Conservation (phyloP, 92 coral and sea anemone genomes). For the Hydrozoanthus gracilis region DNA sequence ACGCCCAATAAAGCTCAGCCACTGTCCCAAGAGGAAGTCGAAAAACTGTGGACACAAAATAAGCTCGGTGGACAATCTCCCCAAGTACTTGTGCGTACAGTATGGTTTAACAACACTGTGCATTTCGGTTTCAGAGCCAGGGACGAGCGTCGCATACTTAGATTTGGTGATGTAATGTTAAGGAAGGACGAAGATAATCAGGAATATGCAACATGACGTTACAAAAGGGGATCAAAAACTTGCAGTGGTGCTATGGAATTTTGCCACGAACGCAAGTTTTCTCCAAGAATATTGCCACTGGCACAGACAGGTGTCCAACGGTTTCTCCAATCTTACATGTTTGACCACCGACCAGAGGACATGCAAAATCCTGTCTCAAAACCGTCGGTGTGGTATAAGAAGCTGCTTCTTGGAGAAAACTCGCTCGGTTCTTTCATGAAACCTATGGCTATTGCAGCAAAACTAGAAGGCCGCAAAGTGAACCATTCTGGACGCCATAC, state of each 20-base stretch:
- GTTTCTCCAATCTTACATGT: neutral
- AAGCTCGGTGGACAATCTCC: neutral
- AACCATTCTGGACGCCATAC: neutral
- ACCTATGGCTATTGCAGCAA: neutral
- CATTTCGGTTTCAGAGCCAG: neutral
- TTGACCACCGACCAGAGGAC: neutral
- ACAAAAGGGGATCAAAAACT: neutral
- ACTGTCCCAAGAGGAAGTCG: neutral
- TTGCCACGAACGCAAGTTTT: neutral
- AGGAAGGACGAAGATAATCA: neutral
- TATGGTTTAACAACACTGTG: too few species aligned
- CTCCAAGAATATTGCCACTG: neutral
- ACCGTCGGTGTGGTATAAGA: too few species aligned
- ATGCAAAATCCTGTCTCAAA: too few species aligned
- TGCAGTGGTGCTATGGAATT: conserved; percentile 1
- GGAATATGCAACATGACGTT: neutral
- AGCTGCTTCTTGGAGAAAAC: too few species aligned
- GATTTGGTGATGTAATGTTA: neutral
- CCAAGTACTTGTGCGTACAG: too few species aligned
- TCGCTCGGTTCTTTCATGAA: neutral
- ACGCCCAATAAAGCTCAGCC: neutral
- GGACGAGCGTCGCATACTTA: neutral
- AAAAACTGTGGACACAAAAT: neutral
- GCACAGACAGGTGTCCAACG: conserved; percentile 12
- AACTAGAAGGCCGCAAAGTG: neutral